A percentile compares a stretch with the other conserved stretches of the same genome.
phyloP scores from a whole-genome alignment of 2,888 invertebrate genomes.

The Rhimphoctona megacephalus region DNA sequence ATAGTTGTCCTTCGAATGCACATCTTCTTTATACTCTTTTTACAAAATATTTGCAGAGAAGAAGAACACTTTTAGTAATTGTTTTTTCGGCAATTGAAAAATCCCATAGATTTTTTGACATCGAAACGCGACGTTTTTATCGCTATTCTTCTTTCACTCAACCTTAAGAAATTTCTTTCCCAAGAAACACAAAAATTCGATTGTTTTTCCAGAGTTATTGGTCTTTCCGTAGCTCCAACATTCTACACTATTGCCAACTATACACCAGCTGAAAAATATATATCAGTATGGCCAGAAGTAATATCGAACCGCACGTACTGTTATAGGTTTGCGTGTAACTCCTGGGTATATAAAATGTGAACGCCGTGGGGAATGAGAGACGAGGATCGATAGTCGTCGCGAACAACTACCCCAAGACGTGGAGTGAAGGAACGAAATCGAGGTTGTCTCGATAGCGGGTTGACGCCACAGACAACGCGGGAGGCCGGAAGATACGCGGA shows the following conservation, averaged over 20 bases:
- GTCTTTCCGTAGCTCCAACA: conserved; percentile 32
- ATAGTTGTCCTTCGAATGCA: background rate
- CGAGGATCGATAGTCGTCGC: conserved; percentile 65
- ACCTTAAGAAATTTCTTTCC: conserved; percentile 18
- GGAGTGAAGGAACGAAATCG: conserved; percentile 57
- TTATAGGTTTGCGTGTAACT: conserved; percentile 59
- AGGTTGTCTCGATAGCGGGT: conserved; percentile 62
- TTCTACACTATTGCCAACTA: conserved; percentile 18
- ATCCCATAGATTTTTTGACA: background rate
- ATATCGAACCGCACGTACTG: conserved; percentile 48
- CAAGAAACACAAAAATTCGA: conserved; percentile 48
- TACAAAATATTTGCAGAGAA: background rate
- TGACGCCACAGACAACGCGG: conserved; percentile 51
- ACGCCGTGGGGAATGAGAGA: conserved; percentile 33
- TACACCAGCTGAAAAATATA: conserved; percentile 4
- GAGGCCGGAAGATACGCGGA: conserved; percentile 50
- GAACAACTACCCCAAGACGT: conserved; percentile 56
- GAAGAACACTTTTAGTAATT: background rate
- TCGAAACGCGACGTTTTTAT: background rate
- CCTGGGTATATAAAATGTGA: conserved; percentile 51
- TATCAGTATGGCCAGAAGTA: conserved; percentile 42
- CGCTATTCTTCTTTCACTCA: conserved; percentile 24
- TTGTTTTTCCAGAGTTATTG: conserved; percentile 43
- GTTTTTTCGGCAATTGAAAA: background rate
- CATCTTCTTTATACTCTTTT: background rate